Percentiles rank a stretch among this genome's conserved stretches.
Conservation (phyloP, 1,140 invertebrate species). For the Bombus confusus region DNA sequence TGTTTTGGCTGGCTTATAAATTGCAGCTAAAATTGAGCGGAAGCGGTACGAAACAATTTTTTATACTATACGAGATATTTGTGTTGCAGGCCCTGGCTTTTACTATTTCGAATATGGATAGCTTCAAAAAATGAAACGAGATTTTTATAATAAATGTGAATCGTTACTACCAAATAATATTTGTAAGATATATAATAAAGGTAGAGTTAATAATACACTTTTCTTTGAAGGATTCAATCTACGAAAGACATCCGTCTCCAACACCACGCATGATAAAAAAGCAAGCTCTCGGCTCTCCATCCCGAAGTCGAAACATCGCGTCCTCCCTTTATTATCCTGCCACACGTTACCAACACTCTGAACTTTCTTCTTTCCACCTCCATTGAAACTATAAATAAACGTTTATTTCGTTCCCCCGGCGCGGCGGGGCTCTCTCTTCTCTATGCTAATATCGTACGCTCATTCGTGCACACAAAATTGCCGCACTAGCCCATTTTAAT, state of each 20-base stretch:
- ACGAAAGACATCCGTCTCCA: neutral
- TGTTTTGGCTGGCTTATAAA: neutral
- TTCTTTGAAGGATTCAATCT: neutral
- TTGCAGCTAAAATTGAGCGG: neutral
- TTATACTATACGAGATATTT: neutral
- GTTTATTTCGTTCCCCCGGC: conserved; percentile 29
- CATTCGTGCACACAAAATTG: conserved; percentile 52
- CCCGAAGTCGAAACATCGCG: neutral
- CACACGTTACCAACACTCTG: neutral
- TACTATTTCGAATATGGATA: too few species aligned
- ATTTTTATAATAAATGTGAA: neutral
- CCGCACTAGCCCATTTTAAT: conserved; percentile 53
- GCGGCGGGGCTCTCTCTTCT: conserved; percentile 14
- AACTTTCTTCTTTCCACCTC: conserved; percentile 10
- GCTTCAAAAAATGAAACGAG: too few species aligned
- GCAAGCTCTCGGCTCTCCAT: neutral
- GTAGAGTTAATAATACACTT: neutral
- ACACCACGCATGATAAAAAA: neutral
- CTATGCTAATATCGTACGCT: conserved; percentile 50
- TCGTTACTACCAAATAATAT: neutral
- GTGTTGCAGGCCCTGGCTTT: neutral
- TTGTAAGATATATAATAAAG: neutral
- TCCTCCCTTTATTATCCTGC: neutral
- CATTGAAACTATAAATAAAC: conserved; percentile 44
- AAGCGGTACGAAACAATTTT: too few species aligned